Conservation (phyloP, 2,888 invertebrate genomes). For the Calameuta pallipes region DNA sequence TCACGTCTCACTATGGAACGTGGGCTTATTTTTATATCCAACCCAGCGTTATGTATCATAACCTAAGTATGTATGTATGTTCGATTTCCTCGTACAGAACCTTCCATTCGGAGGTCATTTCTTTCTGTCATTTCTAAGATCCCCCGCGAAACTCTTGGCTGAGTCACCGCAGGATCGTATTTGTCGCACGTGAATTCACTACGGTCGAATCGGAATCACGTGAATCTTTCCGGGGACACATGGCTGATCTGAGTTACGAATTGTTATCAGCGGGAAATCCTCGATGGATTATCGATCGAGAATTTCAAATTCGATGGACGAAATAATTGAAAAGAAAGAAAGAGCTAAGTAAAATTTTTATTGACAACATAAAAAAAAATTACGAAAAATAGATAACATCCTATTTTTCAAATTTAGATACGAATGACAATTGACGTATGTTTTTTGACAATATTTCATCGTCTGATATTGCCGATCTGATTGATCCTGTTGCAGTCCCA, state of each 20-base stretch:
- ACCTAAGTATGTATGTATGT: neutral
- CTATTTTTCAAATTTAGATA: neutral
- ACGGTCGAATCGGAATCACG: neutral
- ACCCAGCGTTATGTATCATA: neutral
- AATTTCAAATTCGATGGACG: neutral
- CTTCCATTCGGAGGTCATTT: neutral
- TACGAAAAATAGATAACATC: neutral
- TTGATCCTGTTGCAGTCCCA: neutral
- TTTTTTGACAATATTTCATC: neutral
- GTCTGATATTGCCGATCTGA: neutral
- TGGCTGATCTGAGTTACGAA: neutral
- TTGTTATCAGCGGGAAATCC: neutral
- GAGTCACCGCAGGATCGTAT: neutral
- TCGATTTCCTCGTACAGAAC: neutral
- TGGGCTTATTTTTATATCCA: neutral
- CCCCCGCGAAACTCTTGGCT: neutral
- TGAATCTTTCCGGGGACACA: neutral
- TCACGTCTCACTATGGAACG: neutral
- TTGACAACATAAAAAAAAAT: neutral
- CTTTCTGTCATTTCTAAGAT: neutral
- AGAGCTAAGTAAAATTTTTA: neutral
- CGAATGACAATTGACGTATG: neutral
- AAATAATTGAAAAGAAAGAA: neutral
- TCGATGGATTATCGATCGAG: neutral
- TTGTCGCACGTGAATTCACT: neutral